Percentiles rank a stretch among this genome's conserved stretches.
phyloP scores from a whole-genome alignment of 2,113 vertebrate genomes.

The Poeciliopsis turrubarensis region DNA sequence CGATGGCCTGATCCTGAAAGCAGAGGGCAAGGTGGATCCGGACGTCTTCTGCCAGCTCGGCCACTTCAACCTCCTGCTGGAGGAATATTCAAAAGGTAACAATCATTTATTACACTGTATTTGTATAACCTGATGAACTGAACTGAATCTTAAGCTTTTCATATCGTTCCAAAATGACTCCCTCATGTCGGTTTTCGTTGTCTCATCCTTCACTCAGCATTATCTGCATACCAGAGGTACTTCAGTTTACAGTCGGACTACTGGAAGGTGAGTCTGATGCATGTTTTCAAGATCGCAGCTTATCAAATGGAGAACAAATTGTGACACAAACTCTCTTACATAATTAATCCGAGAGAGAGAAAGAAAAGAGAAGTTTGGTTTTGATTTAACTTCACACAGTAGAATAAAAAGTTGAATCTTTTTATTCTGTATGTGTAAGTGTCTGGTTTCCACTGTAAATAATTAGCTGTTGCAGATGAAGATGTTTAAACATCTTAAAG shows the following conservation, averaged over 20 bases:
- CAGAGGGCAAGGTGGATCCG: slow-evolving; percentile 97
- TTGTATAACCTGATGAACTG: background rate
- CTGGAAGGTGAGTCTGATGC: slow-evolving; percentile 92
- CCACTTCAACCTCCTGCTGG: slow-evolving; percentile 98
- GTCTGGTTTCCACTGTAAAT: too few species aligned
- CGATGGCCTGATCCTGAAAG: slow-evolving; percentile 95
- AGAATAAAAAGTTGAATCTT: too few species aligned
- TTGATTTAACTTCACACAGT: too few species aligned
- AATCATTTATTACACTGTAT: too few species aligned
- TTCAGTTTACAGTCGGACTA: slow-evolving; percentile 99
- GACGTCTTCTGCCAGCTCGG: slow-evolving; percentile 99
- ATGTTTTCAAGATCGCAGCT: background rate
- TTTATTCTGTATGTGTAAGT: too few species aligned
- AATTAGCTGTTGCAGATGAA: too few species aligned
- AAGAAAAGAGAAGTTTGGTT: too few species aligned
- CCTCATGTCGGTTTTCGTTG: slow-evolving; percentile 1
- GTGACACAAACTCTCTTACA: too few species aligned
- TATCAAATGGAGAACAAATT: background rate
- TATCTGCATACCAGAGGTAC: slow-evolving; percentile 99
- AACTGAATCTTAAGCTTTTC: slow-evolving; percentile 7
- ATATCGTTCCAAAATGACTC: slow-evolving; percentile 11
- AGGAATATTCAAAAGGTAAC: slow-evolving; percentile 99
- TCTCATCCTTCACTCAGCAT: slow-evolving; percentile 81
- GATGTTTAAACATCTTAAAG: too few species aligned
- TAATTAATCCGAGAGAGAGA: too few species aligned